phyloP scores from a whole-genome alignment of 2,113 vertebrate genomes.

The Montifringilla adamsi region DNA sequence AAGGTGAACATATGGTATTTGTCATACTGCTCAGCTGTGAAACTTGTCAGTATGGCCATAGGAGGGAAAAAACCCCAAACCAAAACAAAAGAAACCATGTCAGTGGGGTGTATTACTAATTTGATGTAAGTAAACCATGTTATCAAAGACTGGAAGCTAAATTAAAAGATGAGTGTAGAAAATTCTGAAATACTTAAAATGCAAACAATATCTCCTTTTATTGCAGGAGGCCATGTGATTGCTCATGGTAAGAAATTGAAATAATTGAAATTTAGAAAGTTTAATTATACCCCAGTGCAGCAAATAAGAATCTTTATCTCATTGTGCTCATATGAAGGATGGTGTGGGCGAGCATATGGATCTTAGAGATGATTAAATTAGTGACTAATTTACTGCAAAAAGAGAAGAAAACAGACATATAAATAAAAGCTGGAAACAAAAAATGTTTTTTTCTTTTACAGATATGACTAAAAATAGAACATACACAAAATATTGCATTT shows the following conservation, averaged over 20 bases:
- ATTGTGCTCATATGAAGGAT: constrained; percentile 4
- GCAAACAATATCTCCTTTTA: background rate
- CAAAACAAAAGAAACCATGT: background rate
- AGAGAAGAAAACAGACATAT: background rate
- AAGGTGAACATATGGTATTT: constrained; percentile 69
- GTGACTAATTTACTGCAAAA: constrained; percentile 32
- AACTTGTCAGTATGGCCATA: constrained; percentile 15
- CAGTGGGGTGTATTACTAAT: background rate
- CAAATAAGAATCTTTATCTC: constrained; percentile 38
- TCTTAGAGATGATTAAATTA: constrained; percentile 53
- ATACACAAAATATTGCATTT: background rate
- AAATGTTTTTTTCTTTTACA: background rate
- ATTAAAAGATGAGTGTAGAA: background rate
- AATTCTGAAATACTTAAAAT: background rate
- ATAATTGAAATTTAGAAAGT: constrained; percentile 18
- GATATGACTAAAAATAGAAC: background rate
- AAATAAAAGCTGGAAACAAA: constrained; percentile 3
- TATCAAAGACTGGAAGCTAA: background rate
- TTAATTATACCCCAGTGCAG: constrained; percentile 25
- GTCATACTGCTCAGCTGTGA: constrained; percentile 51
- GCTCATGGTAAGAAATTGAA: background rate
- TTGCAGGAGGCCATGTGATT: background rate
- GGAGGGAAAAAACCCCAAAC: background rate
- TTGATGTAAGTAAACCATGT: background rate
- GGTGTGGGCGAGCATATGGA: background rate